Percentiles rank a stretch among this genome's conserved stretches.
phyloP scores from a whole-genome alignment of 1,140 invertebrate genomes.

The Zeugodacus cucurbitae region DNA sequence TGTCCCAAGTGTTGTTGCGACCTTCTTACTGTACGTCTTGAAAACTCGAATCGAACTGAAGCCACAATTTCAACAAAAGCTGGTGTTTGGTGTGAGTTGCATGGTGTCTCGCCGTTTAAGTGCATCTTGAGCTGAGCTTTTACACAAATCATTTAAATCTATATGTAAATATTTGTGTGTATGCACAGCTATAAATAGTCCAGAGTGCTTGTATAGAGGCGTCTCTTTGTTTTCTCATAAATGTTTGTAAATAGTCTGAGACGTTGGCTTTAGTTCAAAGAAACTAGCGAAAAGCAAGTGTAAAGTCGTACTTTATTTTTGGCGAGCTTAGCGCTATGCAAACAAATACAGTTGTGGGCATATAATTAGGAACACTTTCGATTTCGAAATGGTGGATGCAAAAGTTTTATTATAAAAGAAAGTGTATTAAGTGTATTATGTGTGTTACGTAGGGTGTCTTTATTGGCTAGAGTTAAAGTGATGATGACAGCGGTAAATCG shows the following conservation, averaged over 20 bases:
- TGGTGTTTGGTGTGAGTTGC: neutral
- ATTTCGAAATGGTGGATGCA: too few species aligned
- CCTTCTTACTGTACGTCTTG: neutral
- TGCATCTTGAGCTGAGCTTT: constrained; percentile 12
- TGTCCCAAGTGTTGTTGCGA: neutral
- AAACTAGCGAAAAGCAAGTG: neutral
- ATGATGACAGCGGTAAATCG: too few species aligned
- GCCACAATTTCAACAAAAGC: neutral
- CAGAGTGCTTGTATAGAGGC: neutral
- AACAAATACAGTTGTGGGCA: neutral
- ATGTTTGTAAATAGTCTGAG: neutral
- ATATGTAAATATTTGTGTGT: neutral
- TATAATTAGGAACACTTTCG: neutral
- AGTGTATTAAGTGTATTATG: too few species aligned
- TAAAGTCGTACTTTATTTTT: neutral
- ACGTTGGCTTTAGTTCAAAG: neutral
- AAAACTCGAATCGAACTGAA: neutral
- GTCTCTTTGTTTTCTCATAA: neutral
- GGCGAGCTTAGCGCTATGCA: neutral
- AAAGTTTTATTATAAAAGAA: too few species aligned
- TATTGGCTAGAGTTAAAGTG: too few species aligned
- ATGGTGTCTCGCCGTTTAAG: neutral
- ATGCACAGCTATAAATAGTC: neutral
- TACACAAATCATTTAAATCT: neutral
- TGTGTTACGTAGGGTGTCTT: too few species aligned